Base-by-base conservation (phyloP, 2,113 vertebrate species). In the Hippocampus mohnikei region DNA sequence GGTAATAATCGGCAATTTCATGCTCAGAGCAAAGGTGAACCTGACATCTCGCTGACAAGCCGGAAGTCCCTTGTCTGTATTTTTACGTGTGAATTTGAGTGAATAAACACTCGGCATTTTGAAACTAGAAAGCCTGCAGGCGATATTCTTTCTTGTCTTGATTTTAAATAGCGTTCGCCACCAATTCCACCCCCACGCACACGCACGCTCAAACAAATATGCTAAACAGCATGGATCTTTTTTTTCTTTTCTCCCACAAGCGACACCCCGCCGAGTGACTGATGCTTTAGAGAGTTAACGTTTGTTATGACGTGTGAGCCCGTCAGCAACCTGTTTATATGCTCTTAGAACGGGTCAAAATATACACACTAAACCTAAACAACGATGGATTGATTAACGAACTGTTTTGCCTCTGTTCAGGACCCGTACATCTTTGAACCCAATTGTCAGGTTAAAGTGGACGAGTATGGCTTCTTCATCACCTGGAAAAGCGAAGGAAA, bases 401-500 rank as follows among this genome's bases (percentile, higher is more conserved):
- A 20, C 18, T 56, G 1, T 29, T 75, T 7, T 64, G 1, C 78
- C 77, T 84, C 83, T 25, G 82, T 78, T 69, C 85, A 99, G 97
- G 97, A 99, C 81, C 96, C 97, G 2, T 96, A 94, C 77, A 90
- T 95, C 53, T 97, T 98, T 86, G 97, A 99, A 89, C 94, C 96
- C 74, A 95, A 93, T 87, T 98, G 96, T 85, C 94, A 94, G 84
- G 94, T 98, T 90, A 95, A 91, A 87, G 95, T 99, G 76, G 97
- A 99, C 60, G 96, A 98, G 86, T 98, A 93, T 81, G 97, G 97
- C 16, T 98, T 98, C 84, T 99, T 98, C 87, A 92, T 98, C 79
- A 95, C 94, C 27, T 99, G 97, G 97, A 98, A 95, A 88, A 97
- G 93, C 75, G 97, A 99, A 86, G 97, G 95, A 92, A 98, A 98